phyloP scores from a whole-genome alignment of 92 coral and sea anemone genomes.

The Epizoanthus ramosus region DNA sequence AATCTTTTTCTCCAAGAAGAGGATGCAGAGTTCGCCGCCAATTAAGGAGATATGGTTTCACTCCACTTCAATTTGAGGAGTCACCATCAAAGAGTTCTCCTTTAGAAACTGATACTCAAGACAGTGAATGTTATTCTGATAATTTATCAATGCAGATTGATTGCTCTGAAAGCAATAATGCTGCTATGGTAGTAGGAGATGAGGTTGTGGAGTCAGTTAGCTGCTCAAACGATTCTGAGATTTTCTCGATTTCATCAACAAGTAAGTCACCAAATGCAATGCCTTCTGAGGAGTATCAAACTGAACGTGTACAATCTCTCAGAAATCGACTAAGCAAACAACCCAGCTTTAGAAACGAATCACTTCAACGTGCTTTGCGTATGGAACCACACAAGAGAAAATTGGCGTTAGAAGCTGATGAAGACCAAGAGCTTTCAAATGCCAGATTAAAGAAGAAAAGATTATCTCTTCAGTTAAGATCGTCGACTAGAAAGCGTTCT shows the following conservation, averaged over 20 bases:
- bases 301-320: neutral
- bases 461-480: slow-evolving; percentile 17
- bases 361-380: neutral
- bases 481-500: slow-evolving; percentile 11
- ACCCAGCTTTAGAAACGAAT: neutral
- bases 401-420: neutral
- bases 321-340: neutral
- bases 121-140: neutral
- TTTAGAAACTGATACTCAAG: neutral
- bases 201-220: too few relatives aligned
- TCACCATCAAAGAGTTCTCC: neutral
- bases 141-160: neutral
- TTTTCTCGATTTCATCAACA: neutral
- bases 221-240: too few relatives aligned
- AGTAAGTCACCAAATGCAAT: neutral
- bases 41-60: slow-evolving; percentile 27
- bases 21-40: slow-evolving; percentile 22
- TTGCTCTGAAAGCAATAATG: too few relatives aligned
- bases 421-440: slow-evolving; percentile 4
- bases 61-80: slow-evolving; percentile 23
- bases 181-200: too few relatives aligned
- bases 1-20: slow-evolving; percentile 13
- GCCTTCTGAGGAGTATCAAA: neutral
- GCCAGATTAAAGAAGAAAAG: slow-evolving; percentile 28
- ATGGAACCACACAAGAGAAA: neutral